Percentiles rank a stretch among this genome's conserved stretches.
Conservation (phyloP, 2,113 vertebrate species). For the Petrocephalus microphthalmus region DNA sequence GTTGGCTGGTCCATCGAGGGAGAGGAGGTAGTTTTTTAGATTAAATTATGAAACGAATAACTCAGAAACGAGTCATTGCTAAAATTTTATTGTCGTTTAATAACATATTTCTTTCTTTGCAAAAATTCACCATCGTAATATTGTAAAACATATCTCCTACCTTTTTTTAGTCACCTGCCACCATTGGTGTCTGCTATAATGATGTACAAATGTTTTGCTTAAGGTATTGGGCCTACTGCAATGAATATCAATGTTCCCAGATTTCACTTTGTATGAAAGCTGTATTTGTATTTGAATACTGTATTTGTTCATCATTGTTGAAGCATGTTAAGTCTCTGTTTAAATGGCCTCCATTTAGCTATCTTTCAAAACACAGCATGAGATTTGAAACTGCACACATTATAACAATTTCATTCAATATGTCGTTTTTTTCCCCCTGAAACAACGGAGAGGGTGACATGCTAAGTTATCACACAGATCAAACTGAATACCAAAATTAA, state of each 20-base stretch:
- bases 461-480: background rate
- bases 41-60: background rate
- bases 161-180: background rate
- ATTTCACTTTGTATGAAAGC: background rate
- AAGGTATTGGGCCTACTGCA: background rate
- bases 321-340: background rate
- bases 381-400: background rate
- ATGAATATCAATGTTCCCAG: background rate
- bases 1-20: background rate
- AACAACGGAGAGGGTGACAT: background rate
- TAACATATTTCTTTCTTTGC: background rate
- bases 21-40: background rate
- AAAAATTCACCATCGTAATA: background rate
- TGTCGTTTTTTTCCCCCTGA: background rate
- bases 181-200: background rate
- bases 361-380: background rate
- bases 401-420: background rate
- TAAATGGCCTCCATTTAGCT: background rate
- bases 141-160: background rate
- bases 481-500: background rate
- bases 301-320: background rate
- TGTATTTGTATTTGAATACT: too few relatives aligned
- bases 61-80: background rate
- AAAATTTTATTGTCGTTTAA: background rate
- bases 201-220: background rate